These are phyloP conservation scores for Camponotus floridanus DNA, from an alignment of 1,140 invertebrate genomes.

Conservation along the genomic window DNA sequence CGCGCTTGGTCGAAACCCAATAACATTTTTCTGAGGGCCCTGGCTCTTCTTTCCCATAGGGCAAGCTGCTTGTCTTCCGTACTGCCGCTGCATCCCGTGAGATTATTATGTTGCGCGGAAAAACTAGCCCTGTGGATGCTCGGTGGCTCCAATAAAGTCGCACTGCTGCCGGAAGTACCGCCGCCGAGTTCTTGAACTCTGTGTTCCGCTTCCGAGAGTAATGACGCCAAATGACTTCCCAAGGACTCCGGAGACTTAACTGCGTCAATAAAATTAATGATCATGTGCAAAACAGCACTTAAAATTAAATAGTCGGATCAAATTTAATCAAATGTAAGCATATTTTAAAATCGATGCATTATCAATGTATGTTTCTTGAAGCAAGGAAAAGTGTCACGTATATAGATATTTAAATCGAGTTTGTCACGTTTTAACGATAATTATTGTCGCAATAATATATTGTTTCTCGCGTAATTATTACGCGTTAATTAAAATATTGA, in stretches of 20 bases:
- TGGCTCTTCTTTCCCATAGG: conserved; percentile 94
- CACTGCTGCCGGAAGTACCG: conserved; percentile 75
- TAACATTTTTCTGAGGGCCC: conserved; percentile 92
- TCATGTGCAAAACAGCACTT: not conserved
- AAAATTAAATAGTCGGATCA: not conserved
- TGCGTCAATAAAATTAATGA: conserved; percentile 83
- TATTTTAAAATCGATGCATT: not conserved
- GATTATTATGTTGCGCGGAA: conserved; percentile 86
- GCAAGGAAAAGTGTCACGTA: not conserved
- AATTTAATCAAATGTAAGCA: too few relatives aligned
- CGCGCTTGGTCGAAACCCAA: conserved; percentile 90
- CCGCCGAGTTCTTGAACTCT: conserved; percentile 91
- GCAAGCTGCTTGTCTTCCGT: conserved; percentile 94
- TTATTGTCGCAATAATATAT: not conserved
- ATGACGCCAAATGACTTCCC: conserved; percentile 90
- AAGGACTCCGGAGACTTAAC: conserved; percentile 90
- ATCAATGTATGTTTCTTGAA: not conserved
- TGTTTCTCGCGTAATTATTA: not conserved
- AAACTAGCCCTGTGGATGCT: conserved; percentile 86
- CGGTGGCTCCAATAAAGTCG: conserved; percentile 83
- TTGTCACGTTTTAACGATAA: not conserved
- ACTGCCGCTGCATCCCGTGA: conserved; percentile 89
- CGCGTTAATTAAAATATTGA: conserved; percentile 13
- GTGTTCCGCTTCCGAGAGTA: conserved; percentile 93
- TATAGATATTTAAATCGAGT: not conserved